These are phyloP conservation scores for Leptinotarsa peninsularis DNA, from an alignment of 2,888 invertebrate genomes.

Conservation along the genomic window DNA sequence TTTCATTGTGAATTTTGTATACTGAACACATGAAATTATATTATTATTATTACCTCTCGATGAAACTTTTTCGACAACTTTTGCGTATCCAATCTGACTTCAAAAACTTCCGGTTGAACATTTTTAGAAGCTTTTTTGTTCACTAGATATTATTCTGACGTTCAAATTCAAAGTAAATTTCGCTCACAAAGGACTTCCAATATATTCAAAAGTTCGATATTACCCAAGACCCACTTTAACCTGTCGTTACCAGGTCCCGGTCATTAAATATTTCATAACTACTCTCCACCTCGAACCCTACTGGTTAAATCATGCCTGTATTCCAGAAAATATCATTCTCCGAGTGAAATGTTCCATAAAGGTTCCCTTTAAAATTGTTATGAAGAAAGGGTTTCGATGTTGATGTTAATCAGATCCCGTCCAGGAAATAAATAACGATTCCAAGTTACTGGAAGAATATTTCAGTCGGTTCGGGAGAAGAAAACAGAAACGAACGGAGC, in stretches of 20 bases:
- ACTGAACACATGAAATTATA: no score
- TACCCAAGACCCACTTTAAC: background rate
- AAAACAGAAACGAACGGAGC: no score
- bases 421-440: background rate
- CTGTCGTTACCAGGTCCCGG: background rate
- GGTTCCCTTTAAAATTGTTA: background rate
- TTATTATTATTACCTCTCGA: no score
- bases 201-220: background rate
- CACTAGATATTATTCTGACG: no score
- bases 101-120: no score
- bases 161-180: background rate
- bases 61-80: no score
- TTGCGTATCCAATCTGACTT: no score
- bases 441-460: background rate
- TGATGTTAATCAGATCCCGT: background rate
- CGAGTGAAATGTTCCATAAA: background rate
- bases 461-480: background rate
- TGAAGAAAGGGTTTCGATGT: slow-evolving; percentile 4
- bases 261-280: background rate
- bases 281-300: background rate
- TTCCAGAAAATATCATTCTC: background rate
- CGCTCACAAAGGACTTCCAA: background rate
- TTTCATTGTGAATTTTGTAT: no score
- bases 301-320: background rate
- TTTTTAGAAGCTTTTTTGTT: no score